phyloP scores from a whole-genome alignment of 1,140 invertebrate species.

The Leucophenga varia region DNA sequence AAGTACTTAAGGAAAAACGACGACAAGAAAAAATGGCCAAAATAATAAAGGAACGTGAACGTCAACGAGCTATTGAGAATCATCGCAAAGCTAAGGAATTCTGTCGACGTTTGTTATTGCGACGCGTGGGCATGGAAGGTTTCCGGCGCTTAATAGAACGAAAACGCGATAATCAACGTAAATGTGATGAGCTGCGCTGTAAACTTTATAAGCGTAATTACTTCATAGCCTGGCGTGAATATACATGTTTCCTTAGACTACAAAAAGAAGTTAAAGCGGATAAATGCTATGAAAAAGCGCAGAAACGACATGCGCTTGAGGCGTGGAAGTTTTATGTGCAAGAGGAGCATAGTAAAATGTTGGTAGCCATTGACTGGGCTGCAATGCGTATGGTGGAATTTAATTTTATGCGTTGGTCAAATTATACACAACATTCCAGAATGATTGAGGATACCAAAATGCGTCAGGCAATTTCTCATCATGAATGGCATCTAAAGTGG shows the following conservation, averaged over 20 bases:
- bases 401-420: constrained; percentile 59
- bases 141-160: constrained; percentile 59
- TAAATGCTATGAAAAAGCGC: constrained; percentile 56
- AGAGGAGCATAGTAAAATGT: constrained; percentile 57
- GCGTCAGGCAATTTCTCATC: constrained; percentile 59
- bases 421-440: constrained; percentile 54
- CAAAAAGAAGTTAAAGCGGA: constrained; percentile 57
- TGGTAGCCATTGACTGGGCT: constrained; percentile 66
- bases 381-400: constrained; percentile 60
- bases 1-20: constrained; percentile 62
- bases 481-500: constrained; percentile 63
- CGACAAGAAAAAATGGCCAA: constrained; percentile 63
- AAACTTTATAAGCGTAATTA: constrained; percentile 57
- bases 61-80: constrained; percentile 59
- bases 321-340: constrained; percentile 56
- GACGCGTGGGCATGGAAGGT: constrained; percentile 58
- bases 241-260: constrained; percentile 56
- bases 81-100: constrained; percentile 62
- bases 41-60: constrained; percentile 60
- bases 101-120: constrained; percentile 59
- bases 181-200: constrained; percentile 56
- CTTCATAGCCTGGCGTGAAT: constrained; percentile 60
- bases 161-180: constrained; percentile 58
- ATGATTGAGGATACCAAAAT: constrained; percentile 58
- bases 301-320: constrained; percentile 49